These are phyloP conservation scores for Abrostola tripartita DNA, from an alignment of 2,888 invertebrate species.

Conservation along the genomic window DNA sequence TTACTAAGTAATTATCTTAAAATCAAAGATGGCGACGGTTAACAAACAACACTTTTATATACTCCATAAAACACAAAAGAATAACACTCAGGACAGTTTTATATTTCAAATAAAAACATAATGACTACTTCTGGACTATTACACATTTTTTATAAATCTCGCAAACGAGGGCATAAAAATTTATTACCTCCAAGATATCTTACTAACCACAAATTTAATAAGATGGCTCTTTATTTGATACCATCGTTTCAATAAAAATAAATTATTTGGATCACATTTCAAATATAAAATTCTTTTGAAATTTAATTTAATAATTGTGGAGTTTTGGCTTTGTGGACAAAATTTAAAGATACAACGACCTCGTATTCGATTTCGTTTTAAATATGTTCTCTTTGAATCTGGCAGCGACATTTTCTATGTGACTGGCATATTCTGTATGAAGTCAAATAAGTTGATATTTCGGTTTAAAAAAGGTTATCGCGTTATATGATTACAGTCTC, in stretches of 20 bases:
- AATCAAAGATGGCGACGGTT: conserved; percentile 1
- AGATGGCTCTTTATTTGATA: conserved; percentile 21
- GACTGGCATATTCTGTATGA: background rate
- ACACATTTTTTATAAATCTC: conserved; percentile 31
- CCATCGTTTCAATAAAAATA: conserved; percentile 26
- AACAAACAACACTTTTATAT: conserved; percentile 14
- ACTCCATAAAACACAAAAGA: conserved; percentile 29
- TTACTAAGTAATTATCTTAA: background rate
- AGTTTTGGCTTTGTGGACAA: conserved; percentile 6
- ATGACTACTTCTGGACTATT: conserved; percentile 19
- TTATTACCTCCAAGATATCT: conserved; percentile 36
- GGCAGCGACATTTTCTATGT: background rate
- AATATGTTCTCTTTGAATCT: background rate
- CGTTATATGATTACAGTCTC: background rate
- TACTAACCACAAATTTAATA: conserved; percentile 24
- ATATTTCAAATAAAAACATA: conserved; percentile 42
- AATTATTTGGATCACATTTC: conserved; percentile 17
- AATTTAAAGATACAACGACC: background rate
- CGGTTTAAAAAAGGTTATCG: background rate
- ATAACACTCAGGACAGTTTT: conserved; percentile 20
- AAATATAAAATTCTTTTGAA: background rate
- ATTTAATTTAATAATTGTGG: background rate
- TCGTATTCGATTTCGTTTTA: background rate
- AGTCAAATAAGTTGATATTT: background rate
- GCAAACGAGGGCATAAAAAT: conserved; percentile 30